Conservation (phyloP, 2,888 invertebrate genomes). For the Petrolisthes manimaculis region DNA sequence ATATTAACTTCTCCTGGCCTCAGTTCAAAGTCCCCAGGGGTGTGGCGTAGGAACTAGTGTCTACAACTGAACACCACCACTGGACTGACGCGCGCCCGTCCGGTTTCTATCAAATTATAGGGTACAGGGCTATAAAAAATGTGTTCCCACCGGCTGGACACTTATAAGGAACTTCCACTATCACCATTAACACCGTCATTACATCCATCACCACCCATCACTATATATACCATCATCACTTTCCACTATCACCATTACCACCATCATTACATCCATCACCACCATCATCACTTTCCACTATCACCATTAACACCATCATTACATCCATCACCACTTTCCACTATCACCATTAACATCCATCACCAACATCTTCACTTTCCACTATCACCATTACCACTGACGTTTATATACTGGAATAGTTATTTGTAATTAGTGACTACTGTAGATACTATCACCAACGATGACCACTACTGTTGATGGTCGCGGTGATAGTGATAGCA, state of each 20-base stretch:
- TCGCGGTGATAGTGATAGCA: too few relatives aligned
- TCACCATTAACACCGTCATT: slow-evolving; percentile 12
- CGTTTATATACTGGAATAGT: background rate
- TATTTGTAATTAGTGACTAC: background rate
- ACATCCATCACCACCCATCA: slow-evolving; percentile 3
- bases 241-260: background rate
- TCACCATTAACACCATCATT: background rate
- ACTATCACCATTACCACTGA: background rate
- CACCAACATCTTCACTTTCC: background rate
- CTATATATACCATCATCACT: background rate
- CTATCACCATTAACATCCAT: background rate
- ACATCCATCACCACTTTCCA: background rate
- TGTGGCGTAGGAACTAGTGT: slow-evolving; percentile 1
- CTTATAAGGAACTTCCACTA: background rate
- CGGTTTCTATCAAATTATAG: slow-evolving; percentile 22
- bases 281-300: background rate
- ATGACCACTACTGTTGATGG: too few relatives aligned
- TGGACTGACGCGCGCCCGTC: slow-evolving; percentile 21
- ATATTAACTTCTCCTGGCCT: too few relatives aligned
- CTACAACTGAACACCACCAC: slow-evolving; percentile 32
- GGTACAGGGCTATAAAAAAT: slow-evolving; percentile 27
- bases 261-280: background rate
- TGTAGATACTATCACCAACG: too few relatives aligned
- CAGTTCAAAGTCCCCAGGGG: too few relatives aligned
- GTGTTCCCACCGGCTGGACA: background rate